Base-by-base conservation (phyloP, 35 echinoderm and acorn worm genomes). In the Acanthaster planci region DNA sequence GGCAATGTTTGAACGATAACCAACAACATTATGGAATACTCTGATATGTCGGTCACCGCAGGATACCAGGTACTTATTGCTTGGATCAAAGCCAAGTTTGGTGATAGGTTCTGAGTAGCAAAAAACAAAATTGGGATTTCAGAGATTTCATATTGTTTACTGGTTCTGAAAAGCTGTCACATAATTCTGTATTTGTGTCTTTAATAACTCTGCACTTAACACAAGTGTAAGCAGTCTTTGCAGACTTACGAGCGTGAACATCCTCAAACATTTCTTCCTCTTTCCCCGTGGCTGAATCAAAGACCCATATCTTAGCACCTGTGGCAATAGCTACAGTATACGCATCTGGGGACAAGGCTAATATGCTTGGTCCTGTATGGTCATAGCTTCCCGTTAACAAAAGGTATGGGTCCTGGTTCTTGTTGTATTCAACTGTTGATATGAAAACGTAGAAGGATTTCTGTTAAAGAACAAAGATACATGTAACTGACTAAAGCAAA, bases 371-470 rank as follows among this genome's bases (percentile, higher is more conserved):
- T 23, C 87, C 90, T 38, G 60, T 78, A 83, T 90, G 86, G 67
- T 88, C 59, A 47, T 86, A 91, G 16, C 51, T 80, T 26, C 94
- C 94, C 39, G 94, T 97, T 32, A 76, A 80, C 5, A 97, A 50
- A 6, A 97, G 86, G 55, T 97, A 97, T 3, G 94, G 94, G 80
- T 97, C 94, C 57, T 97, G 94, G 34, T 97, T 88, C 55, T 97
- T 97, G 77, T 81, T 77, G 40, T 89, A 97, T 54, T 97, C 94
- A 50, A 97, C 94, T 97, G 55, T 26, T 47, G 42, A 6, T 6
- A 12, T 47, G 42, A 85, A 53, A 80, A 58, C 79, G 53, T 36
- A 93, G 23, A 60, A 56, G 3, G 82, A 82, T 42, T n/a, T n/a
- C 18, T 22, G 39, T 15, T 5, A 59, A 18, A 87, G 29, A 23